Percentiles rank a stretch among this genome's conserved stretches.
Evolutionary conservation across 2,797 vertebrate species (phyloP).

Genomic region (Typhlichthys subterraneus): DNA sequence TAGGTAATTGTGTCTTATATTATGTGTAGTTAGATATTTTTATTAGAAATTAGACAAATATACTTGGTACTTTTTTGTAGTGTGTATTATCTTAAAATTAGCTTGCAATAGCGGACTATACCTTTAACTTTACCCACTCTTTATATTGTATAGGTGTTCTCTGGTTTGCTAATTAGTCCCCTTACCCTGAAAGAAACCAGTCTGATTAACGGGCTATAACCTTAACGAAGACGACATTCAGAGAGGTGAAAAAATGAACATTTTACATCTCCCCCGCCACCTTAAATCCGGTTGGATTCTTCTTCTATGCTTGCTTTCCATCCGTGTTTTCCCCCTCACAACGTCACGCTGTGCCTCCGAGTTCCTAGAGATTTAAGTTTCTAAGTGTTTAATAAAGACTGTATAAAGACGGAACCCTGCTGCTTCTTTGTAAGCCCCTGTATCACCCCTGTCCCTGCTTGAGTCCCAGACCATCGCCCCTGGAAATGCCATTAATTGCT

Average conservation of each 20-base stretch:
- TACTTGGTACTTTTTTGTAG: too few species aligned
- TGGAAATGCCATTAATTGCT: constrained; percentile 80
- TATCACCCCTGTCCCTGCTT: constrained; percentile 47
- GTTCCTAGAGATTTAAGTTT: constrained; percentile 39
- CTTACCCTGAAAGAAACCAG: neutral
- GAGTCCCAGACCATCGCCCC: constrained; percentile 66
- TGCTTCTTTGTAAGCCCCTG: constrained; percentile 51
- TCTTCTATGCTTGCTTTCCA: constrained; percentile 6
- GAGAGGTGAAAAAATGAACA: constrained; percentile 13
- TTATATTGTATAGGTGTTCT: neutral
- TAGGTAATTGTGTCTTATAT: too few species aligned
- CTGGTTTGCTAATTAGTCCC: constrained; percentile 12
- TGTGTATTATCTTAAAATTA: too few species aligned
- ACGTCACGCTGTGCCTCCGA: constrained; percentile 5
- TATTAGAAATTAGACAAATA: too few species aligned
- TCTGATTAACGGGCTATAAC: constrained; percentile 10
- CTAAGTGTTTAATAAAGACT: constrained; percentile 59
- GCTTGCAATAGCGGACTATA: too few species aligned
- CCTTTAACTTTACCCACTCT: constrained; percentile 6
- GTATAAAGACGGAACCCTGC: constrained; percentile 47
- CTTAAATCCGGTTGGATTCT: constrained; percentile 24
- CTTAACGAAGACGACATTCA: constrained; percentile 15
- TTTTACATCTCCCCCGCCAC: constrained; percentile 37
- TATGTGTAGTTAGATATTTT: too few species aligned
- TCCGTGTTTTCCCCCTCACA: constrained; percentile 29